phyloP scores from a whole-genome alignment of 2,797 vertebrate genomes.

The Anableps anableps region DNA sequence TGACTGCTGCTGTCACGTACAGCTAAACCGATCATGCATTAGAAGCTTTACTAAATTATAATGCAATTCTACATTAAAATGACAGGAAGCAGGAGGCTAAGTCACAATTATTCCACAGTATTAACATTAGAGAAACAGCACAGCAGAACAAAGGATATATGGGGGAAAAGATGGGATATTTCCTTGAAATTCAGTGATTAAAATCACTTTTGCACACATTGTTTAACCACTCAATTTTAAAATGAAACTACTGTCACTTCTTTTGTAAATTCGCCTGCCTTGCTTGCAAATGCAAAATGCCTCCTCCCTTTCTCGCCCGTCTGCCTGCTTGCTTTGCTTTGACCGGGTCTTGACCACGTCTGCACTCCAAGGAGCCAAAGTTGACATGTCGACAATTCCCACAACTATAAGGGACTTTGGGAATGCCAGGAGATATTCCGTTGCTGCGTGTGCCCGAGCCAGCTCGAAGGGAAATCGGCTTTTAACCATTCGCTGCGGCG shows the following conservation, averaged over 20 bases:
- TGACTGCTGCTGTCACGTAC: slow-evolving; percentile 39
- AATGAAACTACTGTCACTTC: slow-evolving; percentile 72
- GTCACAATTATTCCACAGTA: slow-evolving; percentile 30
- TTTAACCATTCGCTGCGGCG: slow-evolving; percentile 57
- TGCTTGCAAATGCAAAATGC: slow-evolving; percentile 79
- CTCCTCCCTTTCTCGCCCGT: slow-evolving; percentile 63
- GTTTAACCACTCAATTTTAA: slow-evolving; percentile 25
- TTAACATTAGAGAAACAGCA: slow-evolving; percentile 48
- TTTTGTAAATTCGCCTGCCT: slow-evolving; percentile 59
- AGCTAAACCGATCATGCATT: slow-evolving; percentile 15
- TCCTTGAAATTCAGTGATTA: slow-evolving; percentile 41
- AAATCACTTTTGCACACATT: slow-evolving; percentile 21
- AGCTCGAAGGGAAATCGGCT: slow-evolving; percentile 59
- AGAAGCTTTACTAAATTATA: slow-evolving; percentile 9
- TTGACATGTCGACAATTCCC: slow-evolving; percentile 81
- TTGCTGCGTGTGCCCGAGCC: slow-evolving; percentile 29
- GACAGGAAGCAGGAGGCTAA: slow-evolving; percentile 14
- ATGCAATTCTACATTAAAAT: slow-evolving; percentile 4
- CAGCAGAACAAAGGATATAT: slow-evolving; percentile 72
- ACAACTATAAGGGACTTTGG: slow-evolving; percentile 75
- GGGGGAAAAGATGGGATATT: slow-evolving; percentile 51
- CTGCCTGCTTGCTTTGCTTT: slow-evolving; percentile 37
- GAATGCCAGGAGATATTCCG: slow-evolving; percentile 61
- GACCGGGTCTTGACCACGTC: slow-evolving; percentile 78
- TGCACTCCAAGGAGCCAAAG: slow-evolving; percentile 78